Evolutionary conservation across 2,888 invertebrate genomes (phyloP), one percentile per base, ranked within the genome.

Genomic region (Lymantria dispar): DNA sequence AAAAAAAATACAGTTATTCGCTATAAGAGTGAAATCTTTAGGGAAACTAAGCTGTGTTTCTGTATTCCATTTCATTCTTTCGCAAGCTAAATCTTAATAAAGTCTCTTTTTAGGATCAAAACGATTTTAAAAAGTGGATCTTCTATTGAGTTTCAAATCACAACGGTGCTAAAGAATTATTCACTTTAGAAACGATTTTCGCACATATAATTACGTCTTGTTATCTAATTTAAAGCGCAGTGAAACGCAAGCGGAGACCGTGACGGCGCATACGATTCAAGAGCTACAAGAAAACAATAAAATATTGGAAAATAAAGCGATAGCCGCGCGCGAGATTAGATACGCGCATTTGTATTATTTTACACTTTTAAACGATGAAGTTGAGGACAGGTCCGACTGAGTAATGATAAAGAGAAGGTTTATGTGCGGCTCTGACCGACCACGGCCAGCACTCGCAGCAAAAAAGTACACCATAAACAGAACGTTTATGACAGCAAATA

Each of bases 401-500:
- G 76, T 80, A 80, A 83, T 85, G 82, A 78, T 83, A 82, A 80
- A 80, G 70, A 70, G 65, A 60, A 72, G 69, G 76, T 85, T 86
- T 85, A 86, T 86, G 85, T 82, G 78, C 78, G 68, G 58, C 70
- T 80, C 78, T 82, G 80, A 74, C 68, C 70, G 54, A 51, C 62
- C 64, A 44, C 44, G 45, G 55, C 40, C 65, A 52, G 55, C 58
- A 51, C 55, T 50, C 48, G 48, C 54, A 64, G 85, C 83, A 87
- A 89, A 91, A 89, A 90, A 89, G 80, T 84, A 80, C 83, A 84
- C 79, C 87, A 89, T 89, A 89, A 90, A 90, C 87, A 83, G 76
- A 75, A 77, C 87, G 83, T 91, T 91, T 91, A 91, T 87, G 90
- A 79, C 87, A 74, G 91, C 89, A 90, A 89, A 91, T 91, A 91